Conservation (phyloP, 2,888 invertebrate genomes). For the Phoenoteleia sp. region DNA sequence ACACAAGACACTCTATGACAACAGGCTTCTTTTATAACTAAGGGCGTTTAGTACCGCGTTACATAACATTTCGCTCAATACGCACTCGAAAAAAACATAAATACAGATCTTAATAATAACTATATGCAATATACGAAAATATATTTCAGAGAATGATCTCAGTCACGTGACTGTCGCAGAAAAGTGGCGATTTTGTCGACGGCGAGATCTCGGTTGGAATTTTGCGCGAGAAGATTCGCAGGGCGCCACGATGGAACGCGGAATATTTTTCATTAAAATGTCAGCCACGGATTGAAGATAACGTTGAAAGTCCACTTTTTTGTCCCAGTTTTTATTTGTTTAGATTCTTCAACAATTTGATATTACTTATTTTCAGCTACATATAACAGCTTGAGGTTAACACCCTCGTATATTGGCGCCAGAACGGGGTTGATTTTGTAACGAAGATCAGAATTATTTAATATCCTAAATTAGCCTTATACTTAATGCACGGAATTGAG, state of each 20-base stretch:
- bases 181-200: background rate
- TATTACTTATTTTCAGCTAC: conserved; percentile 38
- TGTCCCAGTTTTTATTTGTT: conserved; percentile 47
- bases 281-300: conserved; percentile 28
- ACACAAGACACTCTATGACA: too few relatives aligned
- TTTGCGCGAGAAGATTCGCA: background rate
- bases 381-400: conserved; percentile 58
- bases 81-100: too few relatives aligned
- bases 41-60: too few relatives aligned
- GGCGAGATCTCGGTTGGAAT: conserved; percentile 6
- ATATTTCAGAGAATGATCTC: too few relatives aligned
- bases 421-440: conserved; percentile 59
- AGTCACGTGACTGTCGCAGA: conserved; percentile 8
- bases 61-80: too few relatives aligned
- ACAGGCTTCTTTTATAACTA: too few relatives aligned
- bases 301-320: conserved; percentile 30
- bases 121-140: too few relatives aligned
- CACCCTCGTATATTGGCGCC: conserved; percentile 48
- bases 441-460: conserved; percentile 40
- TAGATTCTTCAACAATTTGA: conserved; percentile 20
- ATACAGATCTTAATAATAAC: too few relatives aligned
- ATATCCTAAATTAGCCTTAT: too few relatives aligned
- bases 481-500: too few relatives aligned
- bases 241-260: conserved; percentile 18
- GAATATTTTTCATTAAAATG: conserved; percentile 39